Evolutionary conservation across 1,140 invertebrate species (phyloP).

Genomic region (Listronotus bonariensis): DNA sequence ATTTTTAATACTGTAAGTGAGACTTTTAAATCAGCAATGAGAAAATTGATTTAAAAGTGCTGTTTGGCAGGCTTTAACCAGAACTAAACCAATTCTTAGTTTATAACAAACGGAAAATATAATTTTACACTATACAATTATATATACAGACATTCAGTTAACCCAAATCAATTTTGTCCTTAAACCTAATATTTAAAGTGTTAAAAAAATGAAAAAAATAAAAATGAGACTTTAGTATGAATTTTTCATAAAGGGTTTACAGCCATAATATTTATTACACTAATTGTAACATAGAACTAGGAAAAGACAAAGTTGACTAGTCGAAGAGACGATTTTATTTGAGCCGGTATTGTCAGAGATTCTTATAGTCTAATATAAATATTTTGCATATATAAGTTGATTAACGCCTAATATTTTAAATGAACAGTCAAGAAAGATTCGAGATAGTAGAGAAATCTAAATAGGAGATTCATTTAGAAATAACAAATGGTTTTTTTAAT

Average conservation of each 20-base stretch:
- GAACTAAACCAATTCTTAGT: no score
- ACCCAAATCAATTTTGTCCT: no score
- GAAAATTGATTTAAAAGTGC: neutral
- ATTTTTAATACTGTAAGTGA: no score
- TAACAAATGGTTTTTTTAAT: conserved; percentile 8
- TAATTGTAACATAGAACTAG: conserved; percentile 6
- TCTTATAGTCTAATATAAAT: conserved; percentile 6
- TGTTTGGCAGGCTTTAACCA: neutral
- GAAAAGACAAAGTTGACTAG: conserved; percentile 10
- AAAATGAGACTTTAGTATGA: no score
- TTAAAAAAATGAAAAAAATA: no score
- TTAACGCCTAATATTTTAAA: conserved; percentile 5
- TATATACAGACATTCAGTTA: no score
- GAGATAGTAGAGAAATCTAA: neutral
- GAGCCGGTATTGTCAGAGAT: conserved; percentile 17
- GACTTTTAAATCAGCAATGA: neutral
- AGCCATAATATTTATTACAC: conserved; percentile 4
- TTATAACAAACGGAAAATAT: no score
- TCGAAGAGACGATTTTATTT: neutral
- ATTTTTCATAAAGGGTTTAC: no score
- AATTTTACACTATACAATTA: no score
- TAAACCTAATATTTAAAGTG: no score
- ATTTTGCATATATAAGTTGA: conserved; percentile 8
- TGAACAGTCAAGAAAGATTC: neutral
- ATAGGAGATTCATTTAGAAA: no score